Evolutionary conservation across 2,797 vertebrate genomes (phyloP), one percentile per base, ranked within the genome.

Genomic region (Limosa lapponica): DNA sequence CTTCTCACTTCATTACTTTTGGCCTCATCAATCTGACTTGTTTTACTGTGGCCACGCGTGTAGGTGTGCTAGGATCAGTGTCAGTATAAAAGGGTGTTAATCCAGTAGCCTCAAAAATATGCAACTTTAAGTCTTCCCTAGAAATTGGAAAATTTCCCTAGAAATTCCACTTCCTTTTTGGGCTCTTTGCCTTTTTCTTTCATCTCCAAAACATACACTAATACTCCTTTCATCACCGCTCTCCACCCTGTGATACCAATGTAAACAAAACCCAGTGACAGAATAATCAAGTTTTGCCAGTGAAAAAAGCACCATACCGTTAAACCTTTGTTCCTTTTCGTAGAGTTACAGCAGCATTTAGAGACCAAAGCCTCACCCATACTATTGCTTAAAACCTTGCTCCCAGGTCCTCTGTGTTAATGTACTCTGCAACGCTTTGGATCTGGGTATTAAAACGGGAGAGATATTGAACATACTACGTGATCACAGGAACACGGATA

Each of bases 241-340:
- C 69, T 71, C 41, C 16, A 88, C 69, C n/a, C 66, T 88, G 82
- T 43, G 30, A 90, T 22, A 78, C 72, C 62, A 86, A 39, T 48
- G 88, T 94, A 96, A 95, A 97, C 82, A 90, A 88, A 94, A 83
- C 8, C 19, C 80, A 70, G 61, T 7, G 16, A 81, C 0, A 71
- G 10, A 67, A 83, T 39, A 83, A 95, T 91, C 88, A 97, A 95
- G 90, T 95, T 91, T 93, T 74, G 16, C 64, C 82, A 95, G 62
- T 39, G 57, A 81, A 95, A 79, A 87, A 87, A 96, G 88, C 93
- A 97, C 86, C 93, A 44, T 24, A 72, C 43, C 0, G 0, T 74
- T 54, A 43, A 65, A 65, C 10, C 20, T 83, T 79, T 65, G 32
- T 7, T 92, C 24, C 17, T 71, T 84, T 54, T 28, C 57, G 37